Evolutionary conservation across 2,797 vertebrate species (phyloP).

Genomic region (Cyclura pinguis): DNA sequence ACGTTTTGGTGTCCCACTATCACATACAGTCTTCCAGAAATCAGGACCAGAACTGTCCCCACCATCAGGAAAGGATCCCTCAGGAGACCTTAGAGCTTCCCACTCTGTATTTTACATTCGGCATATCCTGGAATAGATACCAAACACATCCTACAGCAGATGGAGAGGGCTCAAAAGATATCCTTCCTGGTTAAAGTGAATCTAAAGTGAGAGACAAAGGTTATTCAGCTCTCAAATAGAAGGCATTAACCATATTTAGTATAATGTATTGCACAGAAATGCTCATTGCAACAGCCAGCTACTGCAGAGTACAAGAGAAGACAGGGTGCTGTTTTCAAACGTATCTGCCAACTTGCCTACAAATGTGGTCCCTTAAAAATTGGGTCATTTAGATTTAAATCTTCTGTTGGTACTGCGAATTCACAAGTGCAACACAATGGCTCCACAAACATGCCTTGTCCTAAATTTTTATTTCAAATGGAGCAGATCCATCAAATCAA

Average conservation of each 20-base stretch:
- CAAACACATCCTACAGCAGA: no score
- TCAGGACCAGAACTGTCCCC: background rate
- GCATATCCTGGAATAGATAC: background rate
- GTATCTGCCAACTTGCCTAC: background rate
- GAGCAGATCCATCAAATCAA: no score
- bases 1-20: background rate
- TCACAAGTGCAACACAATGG: no score
- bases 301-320: background rate
- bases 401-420: no score
- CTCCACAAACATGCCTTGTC: no score
- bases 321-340: background rate
- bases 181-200: background rate
- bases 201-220: background rate
- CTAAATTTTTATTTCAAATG: no score
- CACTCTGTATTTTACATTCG: background rate
- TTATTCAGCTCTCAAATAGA: background rate
- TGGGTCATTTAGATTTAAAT: no score
- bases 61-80: background rate
- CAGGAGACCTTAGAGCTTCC: background rate
- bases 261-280: background rate
- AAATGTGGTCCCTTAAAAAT: no score
- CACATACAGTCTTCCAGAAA: background rate
- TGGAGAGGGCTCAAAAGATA: background rate
- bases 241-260: background rate
- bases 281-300: background rate